These are phyloP conservation scores for Mimumesa dahlbomi DNA, from an alignment of 2,888 invertebrate species.

Conservation along the genomic window DNA sequence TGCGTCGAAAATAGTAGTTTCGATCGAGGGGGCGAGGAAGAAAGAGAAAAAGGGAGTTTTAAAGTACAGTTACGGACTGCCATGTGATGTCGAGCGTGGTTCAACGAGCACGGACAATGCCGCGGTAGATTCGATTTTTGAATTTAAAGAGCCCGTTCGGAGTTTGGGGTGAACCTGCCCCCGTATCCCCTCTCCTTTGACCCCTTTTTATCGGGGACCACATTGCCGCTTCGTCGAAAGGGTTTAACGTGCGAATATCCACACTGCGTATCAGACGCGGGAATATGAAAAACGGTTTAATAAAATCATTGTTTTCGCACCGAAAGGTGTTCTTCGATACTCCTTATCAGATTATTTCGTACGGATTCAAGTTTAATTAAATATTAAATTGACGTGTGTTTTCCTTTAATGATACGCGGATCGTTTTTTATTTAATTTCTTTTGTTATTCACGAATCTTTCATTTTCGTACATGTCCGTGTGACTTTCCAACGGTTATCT, in stretches of 20 bases:
- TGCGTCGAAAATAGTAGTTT: constrained; percentile 36
- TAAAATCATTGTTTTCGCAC: no score
- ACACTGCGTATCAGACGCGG: constrained; percentile 1
- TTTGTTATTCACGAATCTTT: no score
- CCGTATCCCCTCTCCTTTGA: constrained; percentile 58
- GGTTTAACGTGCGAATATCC: constrained; percentile 65
- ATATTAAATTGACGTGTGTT: no score
- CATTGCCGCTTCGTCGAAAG: constrained; percentile 72
- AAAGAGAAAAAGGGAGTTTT: constrained; percentile 47
- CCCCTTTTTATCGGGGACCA: constrained; percentile 65
- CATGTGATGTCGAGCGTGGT: constrained; percentile 72
- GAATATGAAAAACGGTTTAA: no score
- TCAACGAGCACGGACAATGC: constrained; percentile 74
- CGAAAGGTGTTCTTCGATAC: no score
- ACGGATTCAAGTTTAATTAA: no score
- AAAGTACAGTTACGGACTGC: constrained; percentile 63
- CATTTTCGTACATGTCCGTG: neutral
- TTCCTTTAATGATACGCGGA: no score
- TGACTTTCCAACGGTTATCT: neutral
- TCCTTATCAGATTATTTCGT: no score
- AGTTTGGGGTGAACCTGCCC: constrained; percentile 62
- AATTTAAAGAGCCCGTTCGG: constrained; percentile 72
- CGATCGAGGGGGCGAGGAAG: constrained; percentile 12
- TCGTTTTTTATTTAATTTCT: no score
- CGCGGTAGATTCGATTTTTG: constrained; percentile 76